These are phyloP conservation scores for Chaetodon trifascialis DNA, from an alignment of 2,113 vertebrate species.

Conservation along the genomic window DNA sequence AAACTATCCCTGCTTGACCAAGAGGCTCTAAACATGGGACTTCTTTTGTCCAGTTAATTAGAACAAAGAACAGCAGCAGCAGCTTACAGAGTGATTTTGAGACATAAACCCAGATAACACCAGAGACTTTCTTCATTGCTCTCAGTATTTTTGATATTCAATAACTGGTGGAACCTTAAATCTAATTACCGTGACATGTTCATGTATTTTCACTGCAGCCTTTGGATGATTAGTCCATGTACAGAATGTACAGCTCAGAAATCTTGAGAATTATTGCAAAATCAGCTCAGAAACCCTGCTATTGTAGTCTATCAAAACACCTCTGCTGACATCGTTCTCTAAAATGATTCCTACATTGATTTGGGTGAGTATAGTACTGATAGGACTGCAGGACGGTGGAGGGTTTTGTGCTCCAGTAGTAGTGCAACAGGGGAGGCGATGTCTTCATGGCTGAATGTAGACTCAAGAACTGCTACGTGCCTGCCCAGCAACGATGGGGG, in stretches of 20 bases:
- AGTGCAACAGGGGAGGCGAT: conserved; percentile 22
- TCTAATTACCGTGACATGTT: neutral
- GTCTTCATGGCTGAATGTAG: conserved; percentile 20
- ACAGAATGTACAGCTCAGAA: neutral
- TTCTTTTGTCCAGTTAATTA: no score
- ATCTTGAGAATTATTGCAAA: neutral
- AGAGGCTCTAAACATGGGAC: no score
- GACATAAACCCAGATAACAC: neutral
- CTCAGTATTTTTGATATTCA: neutral
- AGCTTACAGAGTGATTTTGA: neutral
- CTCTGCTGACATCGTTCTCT: neutral
- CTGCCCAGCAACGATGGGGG: conserved; percentile 42
- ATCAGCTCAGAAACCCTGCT: no score
- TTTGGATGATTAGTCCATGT: neutral
- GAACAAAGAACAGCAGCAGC: neutral
- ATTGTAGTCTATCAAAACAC: neutral
- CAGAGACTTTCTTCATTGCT: neutral
- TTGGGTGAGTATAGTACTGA: no score
- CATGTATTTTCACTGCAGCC: neutral
- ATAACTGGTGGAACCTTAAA: neutral
- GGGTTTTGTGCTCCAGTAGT: neutral
- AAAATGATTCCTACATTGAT: neutral
- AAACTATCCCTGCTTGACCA: neutral
- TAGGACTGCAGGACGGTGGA: neutral
- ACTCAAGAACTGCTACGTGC: conserved; percentile 19